These are phyloP conservation scores for Triplophysa yarkandensis DNA, from an alignment of 2,797 vertebrate genomes.

Conservation along the genomic window DNA sequence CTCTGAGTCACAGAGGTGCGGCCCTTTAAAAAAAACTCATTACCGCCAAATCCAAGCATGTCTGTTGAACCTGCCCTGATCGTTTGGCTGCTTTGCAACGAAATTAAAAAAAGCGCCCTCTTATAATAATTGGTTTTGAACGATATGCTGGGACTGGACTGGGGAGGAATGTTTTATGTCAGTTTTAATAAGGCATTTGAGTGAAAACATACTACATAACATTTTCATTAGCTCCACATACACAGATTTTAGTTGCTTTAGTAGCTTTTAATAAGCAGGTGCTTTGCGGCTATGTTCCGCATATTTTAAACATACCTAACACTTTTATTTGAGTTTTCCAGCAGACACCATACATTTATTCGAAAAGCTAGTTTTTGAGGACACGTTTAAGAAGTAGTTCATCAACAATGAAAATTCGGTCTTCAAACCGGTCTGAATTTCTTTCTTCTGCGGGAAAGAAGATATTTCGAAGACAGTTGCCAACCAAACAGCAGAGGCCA, in stretches of 20 bases:
- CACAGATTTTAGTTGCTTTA: not conserved
- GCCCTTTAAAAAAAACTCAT: conserved; percentile 41
- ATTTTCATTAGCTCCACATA: not conserved
- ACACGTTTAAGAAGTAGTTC: too few relatives aligned
- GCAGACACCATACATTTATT: too few relatives aligned
- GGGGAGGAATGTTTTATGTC: not conserved
- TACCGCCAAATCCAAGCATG: conserved; percentile 41
- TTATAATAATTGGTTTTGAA: conserved; percentile 22
- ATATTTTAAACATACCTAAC: too few relatives aligned
- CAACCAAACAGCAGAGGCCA: too few relatives aligned
- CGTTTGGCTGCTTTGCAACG: conserved; percentile 9
- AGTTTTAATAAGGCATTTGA: not conserved
- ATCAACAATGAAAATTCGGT: too few relatives aligned
- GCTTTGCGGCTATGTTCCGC: too few relatives aligned
- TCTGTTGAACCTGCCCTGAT: conserved; percentile 33
- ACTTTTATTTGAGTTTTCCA: too few relatives aligned
- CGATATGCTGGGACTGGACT: not conserved
- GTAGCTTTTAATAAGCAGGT: not conserved
- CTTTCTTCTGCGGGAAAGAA: too few relatives aligned
- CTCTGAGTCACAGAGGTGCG: conserved; percentile 58
- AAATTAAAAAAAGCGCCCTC: conserved; percentile 29
- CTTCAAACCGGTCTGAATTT: too few relatives aligned
- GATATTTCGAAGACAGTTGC: too few relatives aligned
- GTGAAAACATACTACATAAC: not conserved
- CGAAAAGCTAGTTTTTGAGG: too few relatives aligned